Percentiles rank a stretch among this genome's conserved stretches.
Conservation (phyloP, 2,888 invertebrate species). For the Macaria notata region DNA sequence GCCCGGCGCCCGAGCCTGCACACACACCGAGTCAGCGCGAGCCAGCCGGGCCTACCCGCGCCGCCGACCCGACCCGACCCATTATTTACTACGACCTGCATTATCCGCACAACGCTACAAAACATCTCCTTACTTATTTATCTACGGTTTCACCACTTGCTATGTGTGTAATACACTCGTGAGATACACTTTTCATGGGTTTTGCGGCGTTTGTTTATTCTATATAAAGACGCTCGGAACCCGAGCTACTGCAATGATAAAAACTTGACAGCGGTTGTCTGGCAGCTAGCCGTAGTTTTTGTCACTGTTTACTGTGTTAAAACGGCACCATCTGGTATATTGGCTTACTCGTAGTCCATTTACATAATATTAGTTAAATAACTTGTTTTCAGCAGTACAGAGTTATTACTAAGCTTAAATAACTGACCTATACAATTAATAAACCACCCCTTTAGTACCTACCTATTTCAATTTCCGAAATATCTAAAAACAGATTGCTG, state of each 20-base stretch:
- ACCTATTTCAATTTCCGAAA: no score
- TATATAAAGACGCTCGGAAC: background rate
- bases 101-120: conserved; percentile 18
- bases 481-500: no score
- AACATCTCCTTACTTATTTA: conserved; percentile 16
- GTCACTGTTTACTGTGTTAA: conserved; percentile 7
- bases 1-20: conserved; percentile 75
- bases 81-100: conserved; percentile 16
- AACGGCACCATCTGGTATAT: conserved; percentile 9
- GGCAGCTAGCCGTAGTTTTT: conserved; percentile 14
- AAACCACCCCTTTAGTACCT: no score
- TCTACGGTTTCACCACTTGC: conserved; percentile 4
- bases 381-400: no score
- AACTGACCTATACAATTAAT: no score
- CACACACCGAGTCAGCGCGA: conserved; percentile 71
- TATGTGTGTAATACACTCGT: conserved; percentile 8
- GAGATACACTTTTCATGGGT: conserved; percentile 5
- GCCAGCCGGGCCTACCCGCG: conserved; percentile 32
- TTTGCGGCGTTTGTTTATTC: background rate
- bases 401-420: no score
- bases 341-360: conserved; percentile 1
- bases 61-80: conserved; percentile 6
- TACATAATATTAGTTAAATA: no score
- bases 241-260: conserved; percentile 24
- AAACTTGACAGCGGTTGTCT: conserved; percentile 18